Conservation (phyloP, 2,797 vertebrate species). For the Phrynocephalus guinanensis region DNA sequence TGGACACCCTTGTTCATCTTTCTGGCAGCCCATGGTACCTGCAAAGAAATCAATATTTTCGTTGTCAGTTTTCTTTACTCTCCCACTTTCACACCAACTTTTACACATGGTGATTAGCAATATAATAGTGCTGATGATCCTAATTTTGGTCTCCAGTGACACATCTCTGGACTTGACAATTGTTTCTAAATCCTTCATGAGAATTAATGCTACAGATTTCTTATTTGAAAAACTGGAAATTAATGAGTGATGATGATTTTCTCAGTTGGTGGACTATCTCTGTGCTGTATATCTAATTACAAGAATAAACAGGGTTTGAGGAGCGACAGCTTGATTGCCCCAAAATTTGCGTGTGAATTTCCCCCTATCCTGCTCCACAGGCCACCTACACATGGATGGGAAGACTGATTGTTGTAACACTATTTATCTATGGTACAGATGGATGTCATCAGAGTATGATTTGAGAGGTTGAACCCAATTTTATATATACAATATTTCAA, state of each 20-base stretch:
- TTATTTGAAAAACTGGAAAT: background rate
- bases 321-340: too few species aligned
- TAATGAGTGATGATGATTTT: background rate
- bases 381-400: background rate
- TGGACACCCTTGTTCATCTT: too few species aligned
- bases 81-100: too few species aligned
- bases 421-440: background rate
- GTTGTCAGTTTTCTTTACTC: too few species aligned
- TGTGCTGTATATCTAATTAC: background rate
- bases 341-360: too few species aligned
- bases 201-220: background rate
- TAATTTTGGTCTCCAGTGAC: too few species aligned
- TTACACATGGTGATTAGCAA: too few species aligned
- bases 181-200: background rate
- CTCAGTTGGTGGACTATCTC: background rate
- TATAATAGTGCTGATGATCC: too few species aligned
- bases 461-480: background rate
- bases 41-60: too few species aligned
- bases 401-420: background rate
- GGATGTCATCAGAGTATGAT: background rate
- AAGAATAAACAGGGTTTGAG: background rate
- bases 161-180: too few species aligned
- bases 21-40: too few species aligned
- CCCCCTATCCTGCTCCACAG: too few species aligned
- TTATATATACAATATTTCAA: background rate